A percentile compares a stretch with the other conserved stretches of the same genome.
Evolutionary conservation across 2,888 invertebrate genomes (phyloP).

Genomic region (Acanthosepion lycidas): DNA sequence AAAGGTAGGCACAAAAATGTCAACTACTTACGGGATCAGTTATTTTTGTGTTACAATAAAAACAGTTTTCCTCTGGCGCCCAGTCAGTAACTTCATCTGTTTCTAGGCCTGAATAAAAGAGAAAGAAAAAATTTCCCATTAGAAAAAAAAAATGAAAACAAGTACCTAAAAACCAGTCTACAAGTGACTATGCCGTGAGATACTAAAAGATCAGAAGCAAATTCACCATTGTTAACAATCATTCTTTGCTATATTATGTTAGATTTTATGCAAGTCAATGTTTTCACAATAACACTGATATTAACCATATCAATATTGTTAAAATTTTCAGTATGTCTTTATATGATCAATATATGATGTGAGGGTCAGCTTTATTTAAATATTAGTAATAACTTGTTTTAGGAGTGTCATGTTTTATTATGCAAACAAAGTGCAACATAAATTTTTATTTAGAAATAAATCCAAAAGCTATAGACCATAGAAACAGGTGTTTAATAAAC

Average conservation of each 20-base stretch:
- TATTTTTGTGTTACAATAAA: slow-evolving; percentile 66
- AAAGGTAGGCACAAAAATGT: not conserved
- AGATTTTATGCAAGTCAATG: no score
- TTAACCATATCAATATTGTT: no score
- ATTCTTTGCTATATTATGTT: not conserved
- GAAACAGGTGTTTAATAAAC: no score
- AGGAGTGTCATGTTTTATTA: no score
- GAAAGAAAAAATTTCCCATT: not conserved
- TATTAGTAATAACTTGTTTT: no score
- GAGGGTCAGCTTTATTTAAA: no score
- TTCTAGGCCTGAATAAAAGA: slow-evolving; percentile 61
- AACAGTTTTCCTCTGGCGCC: slow-evolving; percentile 64
- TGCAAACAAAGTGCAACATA: no score
- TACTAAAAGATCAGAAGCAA: not conserved
- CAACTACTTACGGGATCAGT: slow-evolving; percentile 64
- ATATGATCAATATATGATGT: no score
- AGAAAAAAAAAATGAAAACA: not conserved
- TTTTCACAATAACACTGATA: no score
- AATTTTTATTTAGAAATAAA: no score
- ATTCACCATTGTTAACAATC: slow-evolving; percentile 16
- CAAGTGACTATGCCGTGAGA: slow-evolving; percentile 39
- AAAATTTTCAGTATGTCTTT: no score
- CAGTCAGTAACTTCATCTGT: slow-evolving; percentile 62
- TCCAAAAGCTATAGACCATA: no score
- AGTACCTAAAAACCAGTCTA: slow-evolving; percentile 37